Evolutionary conservation across 2,888 invertebrate species (phyloP).

Genomic region (Holacanthella duospinosa): DNA sequence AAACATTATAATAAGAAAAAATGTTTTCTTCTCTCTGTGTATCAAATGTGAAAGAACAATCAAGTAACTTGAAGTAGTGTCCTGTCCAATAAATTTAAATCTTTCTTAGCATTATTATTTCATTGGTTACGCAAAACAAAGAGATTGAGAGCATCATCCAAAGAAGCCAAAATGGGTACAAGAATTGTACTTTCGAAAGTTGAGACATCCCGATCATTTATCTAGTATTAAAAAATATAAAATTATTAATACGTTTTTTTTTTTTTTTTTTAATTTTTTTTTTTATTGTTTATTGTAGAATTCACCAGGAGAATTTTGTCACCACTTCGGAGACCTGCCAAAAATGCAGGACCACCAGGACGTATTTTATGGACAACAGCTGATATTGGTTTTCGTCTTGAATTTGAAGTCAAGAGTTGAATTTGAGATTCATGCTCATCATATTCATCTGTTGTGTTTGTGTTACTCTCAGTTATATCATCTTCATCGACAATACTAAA

Average conservation of each 20-base stretch:
- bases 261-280: background rate
- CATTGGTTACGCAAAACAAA: conserved; percentile 12
- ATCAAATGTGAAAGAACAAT: too few relatives aligned
- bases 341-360: conserved; percentile 33
- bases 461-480: conserved; percentile 10
- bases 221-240: conserved; percentile 21
- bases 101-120: background rate
- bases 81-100: too few relatives aligned
- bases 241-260: background rate
- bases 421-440: background rate
- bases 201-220: conserved; percentile 32
- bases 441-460: background rate
- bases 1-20: too few relatives aligned
- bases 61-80: too few relatives aligned
- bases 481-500: conserved; percentile 31
- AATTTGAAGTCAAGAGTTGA: too few relatives aligned
- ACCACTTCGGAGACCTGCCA: conserved; percentile 28
- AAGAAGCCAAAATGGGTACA: conserved; percentile 34
- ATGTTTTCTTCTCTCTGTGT: too few relatives aligned
- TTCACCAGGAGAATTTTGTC: conserved; percentile 33
- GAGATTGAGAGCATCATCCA: conserved; percentile 33
- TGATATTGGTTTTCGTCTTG: background rate
- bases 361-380: conserved; percentile 31
- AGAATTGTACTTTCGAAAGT: conserved; percentile 33
- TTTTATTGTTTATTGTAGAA: background rate